Percentiles rank a stretch among this genome's conserved stretches.
Evolutionary conservation across 2,888 invertebrate genomes (phyloP).

Genomic region (Norana najaformis): DNA sequence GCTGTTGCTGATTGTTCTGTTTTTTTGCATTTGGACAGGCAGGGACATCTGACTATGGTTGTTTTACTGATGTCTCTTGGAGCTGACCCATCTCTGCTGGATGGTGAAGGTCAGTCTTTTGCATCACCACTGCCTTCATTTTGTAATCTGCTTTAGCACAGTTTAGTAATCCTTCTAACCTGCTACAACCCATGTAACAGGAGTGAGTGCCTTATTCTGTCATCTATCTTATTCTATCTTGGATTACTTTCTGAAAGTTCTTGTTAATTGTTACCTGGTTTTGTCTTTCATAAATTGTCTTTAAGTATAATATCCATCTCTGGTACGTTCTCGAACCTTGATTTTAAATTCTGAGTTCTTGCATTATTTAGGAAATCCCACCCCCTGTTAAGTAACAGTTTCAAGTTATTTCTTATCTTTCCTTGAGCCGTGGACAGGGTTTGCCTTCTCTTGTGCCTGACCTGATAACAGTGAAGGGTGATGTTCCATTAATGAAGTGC

Average conservation of each 20-base stretch:
- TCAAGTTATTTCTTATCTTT: too few species aligned
- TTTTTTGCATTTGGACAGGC: constrained; percentile 61
- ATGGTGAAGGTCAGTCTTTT: constrained; percentile 76
- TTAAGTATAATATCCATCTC: not conserved
- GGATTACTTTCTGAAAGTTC: not conserved
- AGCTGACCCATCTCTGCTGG: constrained; percentile 84
- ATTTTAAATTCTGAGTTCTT: too few species aligned
- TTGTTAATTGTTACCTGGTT: not conserved
- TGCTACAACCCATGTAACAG: not conserved
- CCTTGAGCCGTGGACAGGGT: too few species aligned
- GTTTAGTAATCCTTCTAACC: not conserved
- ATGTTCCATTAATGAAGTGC: not conserved
- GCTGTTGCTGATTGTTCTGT: not conserved
- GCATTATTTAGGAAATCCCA: too few species aligned
- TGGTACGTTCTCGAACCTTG: too few species aligned
- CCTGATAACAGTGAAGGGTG: not conserved
- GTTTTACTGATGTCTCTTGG: constrained; percentile 79
- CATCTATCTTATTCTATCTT: not conserved
- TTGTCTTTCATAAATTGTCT: not conserved
- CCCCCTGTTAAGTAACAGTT: too few species aligned
- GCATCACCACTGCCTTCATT: not conserved
- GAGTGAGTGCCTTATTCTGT: not conserved
- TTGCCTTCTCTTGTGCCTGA: not conserved
- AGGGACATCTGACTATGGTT: constrained; percentile 83
- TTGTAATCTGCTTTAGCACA: not conserved